Conservation (phyloP, 2,888 invertebrate species). For the Synanthedon andrenaeformis region DNA sequence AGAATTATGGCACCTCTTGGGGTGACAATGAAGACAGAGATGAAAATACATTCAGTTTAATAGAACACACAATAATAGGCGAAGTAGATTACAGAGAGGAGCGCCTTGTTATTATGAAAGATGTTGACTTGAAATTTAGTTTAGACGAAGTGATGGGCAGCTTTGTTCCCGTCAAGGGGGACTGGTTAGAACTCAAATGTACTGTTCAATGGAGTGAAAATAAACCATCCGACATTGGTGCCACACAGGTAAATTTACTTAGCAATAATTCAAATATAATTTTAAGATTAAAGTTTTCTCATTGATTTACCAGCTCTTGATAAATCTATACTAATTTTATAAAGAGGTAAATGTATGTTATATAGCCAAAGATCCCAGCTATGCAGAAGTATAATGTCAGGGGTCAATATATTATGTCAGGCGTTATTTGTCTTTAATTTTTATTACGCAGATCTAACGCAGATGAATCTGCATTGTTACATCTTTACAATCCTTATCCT, state of each 20-base stretch:
- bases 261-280: not conserved
- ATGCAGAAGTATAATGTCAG: no score
- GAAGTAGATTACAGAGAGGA: slow-evolving; percentile 38
- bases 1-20: slow-evolving; percentile 64
- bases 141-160: slow-evolving; percentile 73
- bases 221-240: slow-evolving; percentile 51
- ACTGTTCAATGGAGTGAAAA: slow-evolving; percentile 72
- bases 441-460: no score
- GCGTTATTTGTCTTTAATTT: no score
- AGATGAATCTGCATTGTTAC: no score
- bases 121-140: slow-evolving; percentile 68
- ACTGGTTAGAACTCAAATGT: slow-evolving; percentile 75
- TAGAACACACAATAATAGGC: slow-evolving; percentile 46
- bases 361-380: no score
- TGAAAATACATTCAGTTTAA: slow-evolving; percentile 31
- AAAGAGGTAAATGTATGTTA: no score
- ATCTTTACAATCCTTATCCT: no score
- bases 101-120: slow-evolving; percentile 56
- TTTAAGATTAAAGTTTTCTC: not conserved
- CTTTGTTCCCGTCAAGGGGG: slow-evolving; percentile 77
- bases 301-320: no score
- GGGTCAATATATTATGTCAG: no score
- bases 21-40: slow-evolving; percentile 40
- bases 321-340: no score
- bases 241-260: slow-evolving; percentile 36